These are phyloP conservation scores for Adelognathus sp. DNA, from an alignment of 2,888 invertebrate genomes.

Conservation along the genomic window DNA sequence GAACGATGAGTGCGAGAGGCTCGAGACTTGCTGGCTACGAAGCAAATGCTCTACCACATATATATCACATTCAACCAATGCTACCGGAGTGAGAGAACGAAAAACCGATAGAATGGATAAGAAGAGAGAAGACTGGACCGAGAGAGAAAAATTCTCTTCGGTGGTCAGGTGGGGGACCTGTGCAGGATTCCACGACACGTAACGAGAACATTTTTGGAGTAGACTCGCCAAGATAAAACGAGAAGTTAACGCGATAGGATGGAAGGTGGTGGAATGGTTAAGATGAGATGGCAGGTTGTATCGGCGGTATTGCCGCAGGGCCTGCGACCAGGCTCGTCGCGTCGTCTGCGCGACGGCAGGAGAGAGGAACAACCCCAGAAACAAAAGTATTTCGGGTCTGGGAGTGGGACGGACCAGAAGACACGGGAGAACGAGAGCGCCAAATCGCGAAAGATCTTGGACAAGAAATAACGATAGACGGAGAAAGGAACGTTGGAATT, in stretches of 20 bases:
- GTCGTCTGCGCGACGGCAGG: background rate
- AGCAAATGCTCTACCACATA: conserved; percentile 7
- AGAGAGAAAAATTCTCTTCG: background rate
- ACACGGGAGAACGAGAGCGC: background rate
- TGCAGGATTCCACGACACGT: background rate
- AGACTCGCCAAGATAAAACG: background rate
- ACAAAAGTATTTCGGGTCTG: background rate
- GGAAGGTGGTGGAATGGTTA: background rate
- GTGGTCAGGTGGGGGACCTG: background rate
- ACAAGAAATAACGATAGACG: background rate
- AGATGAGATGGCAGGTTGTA: background rate
- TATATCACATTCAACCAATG: conserved; percentile 1
- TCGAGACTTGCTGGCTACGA: conserved; percentile 46
- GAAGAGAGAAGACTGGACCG: background rate
- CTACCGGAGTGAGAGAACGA: background rate
- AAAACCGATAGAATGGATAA: background rate
- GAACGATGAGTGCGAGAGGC: conserved; percentile 34
- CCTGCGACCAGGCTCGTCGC: background rate
- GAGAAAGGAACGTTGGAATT: background rate
- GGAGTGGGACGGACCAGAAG: background rate
- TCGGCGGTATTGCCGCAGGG: background rate
- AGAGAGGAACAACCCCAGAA: background rate
- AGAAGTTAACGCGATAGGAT: background rate
- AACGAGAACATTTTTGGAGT: background rate
- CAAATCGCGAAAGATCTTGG: conserved; percentile 7